Evolutionary conservation across 92 coral and sea anemone species (phyloP).

Genomic region (Diadumene lineata): DNA sequence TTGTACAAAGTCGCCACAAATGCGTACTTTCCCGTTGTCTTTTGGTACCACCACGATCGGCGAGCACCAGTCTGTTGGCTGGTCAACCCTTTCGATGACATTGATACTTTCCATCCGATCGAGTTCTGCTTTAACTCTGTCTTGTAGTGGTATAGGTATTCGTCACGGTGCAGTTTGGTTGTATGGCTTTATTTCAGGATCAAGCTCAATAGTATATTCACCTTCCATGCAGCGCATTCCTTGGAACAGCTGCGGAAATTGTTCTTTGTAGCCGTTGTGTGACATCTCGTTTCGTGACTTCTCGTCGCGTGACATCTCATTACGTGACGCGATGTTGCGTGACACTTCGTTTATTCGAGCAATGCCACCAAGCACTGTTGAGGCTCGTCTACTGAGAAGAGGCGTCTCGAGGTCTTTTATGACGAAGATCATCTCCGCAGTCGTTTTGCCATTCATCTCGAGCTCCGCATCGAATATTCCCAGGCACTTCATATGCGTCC

Average conservation of each 20-base stretch:
- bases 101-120: conserved; percentile 61
- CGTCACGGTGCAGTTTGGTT: conserved; percentile 59
- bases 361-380: conserved; percentile 36
- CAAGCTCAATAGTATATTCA: conserved; percentile 47
- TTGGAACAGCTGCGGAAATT: conserved; percentile 49
- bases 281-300: too few species aligned
- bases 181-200: conserved; percentile 41
- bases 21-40: conserved; percentile 46
- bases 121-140: conserved; percentile 55
- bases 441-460: conserved; percentile 15
- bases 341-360: conserved; percentile 35
- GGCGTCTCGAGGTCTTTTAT: conserved; percentile 38
- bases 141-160: conserved; percentile 50
- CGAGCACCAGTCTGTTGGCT: conserved; percentile 65
- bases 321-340: background rate
- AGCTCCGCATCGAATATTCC: conserved; percentile 31
- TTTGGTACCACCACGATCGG: conserved; percentile 69
- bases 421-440: conserved; percentile 34
- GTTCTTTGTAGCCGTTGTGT: conserved; percentile 14
- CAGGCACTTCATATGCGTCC: conserved; percentile 38
- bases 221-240: conserved; percentile 70
- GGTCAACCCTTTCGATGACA: conserved; percentile 65
- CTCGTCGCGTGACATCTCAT: too few species aligned
- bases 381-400: conserved; percentile 47
- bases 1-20: conserved; percentile 67